Conservation (phyloP, 1,140 invertebrate genomes). For the Cydia pomonella region DNA sequence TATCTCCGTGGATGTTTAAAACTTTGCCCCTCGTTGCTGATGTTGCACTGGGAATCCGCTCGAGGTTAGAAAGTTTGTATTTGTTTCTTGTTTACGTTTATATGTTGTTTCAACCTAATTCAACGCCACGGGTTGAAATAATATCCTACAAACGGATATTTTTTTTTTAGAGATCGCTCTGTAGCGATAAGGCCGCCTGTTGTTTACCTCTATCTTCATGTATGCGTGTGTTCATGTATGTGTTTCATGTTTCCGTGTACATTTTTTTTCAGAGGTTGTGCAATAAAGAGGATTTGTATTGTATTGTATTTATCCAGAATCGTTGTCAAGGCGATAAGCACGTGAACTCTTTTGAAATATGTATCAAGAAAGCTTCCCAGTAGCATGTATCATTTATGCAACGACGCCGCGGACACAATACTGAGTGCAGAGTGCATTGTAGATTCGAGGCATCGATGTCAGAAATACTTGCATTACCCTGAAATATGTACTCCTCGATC, state of each 20-base stretch:
- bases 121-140: slow-evolving; percentile 17
- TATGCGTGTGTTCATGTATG: too few relatives aligned
- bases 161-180: too few relatives aligned
- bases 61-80: slow-evolving; percentile 31
- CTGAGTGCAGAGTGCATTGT: slow-evolving; percentile 34
- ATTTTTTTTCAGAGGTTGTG: too few relatives aligned
- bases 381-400: slow-evolving; percentile 32
- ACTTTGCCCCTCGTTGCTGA: slow-evolving; percentile 26
- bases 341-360: not conserved
- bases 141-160: not conserved
- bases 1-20: slow-evolving; percentile 25
- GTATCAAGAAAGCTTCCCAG: slow-evolving; percentile 18
- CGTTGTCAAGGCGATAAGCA: slow-evolving; percentile 14
- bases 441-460: slow-evolving; percentile 37
- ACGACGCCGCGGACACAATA: not conserved
- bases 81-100: slow-evolving; percentile 31
- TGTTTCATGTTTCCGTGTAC: too few relatives aligned
- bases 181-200: too few relatives aligned
- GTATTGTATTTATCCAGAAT: not conserved
- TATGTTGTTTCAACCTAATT: slow-evolving; percentile 20
- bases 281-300: too few relatives aligned
- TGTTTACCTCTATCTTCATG: too few relatives aligned
- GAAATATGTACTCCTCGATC: slow-evolving; percentile 49
- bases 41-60: slow-evolving; percentile 24
- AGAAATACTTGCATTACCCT: slow-evolving; percentile 45